These are phyloP conservation scores for Lasiommata megera DNA, from an alignment of 2,888 invertebrate genomes.

Conservation along the genomic window DNA sequence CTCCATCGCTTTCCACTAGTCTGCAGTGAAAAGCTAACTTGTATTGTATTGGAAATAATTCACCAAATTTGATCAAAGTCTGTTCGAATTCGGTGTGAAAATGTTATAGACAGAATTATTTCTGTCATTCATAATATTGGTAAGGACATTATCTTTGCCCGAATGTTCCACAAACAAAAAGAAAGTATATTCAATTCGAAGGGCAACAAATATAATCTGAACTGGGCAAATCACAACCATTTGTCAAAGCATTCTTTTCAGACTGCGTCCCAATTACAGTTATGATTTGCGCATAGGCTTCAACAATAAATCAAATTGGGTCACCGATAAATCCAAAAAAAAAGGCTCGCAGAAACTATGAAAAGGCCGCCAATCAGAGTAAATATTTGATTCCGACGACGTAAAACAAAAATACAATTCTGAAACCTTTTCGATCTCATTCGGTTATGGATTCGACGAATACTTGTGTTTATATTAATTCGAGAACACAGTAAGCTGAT, in stretches of 20 bases:
- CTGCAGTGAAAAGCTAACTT: not conserved
- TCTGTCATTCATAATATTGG: too few species aligned
- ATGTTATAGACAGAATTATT: too few species aligned
- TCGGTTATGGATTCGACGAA: conserved; percentile 1
- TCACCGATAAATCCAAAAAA: conserved; percentile 1
- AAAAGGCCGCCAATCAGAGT: conserved; percentile 31
- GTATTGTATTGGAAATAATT: too few species aligned
- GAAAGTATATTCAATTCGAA: not conserved
- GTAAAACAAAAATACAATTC: conserved; percentile 32
- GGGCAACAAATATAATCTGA: not conserved
- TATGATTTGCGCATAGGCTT: not conserved
- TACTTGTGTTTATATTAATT: not conserved
- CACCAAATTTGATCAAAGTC: too few species aligned
- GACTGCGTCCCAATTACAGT: not conserved
- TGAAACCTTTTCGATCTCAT: conserved; percentile 8
- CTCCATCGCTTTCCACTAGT: not conserved
- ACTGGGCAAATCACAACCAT: not conserved
- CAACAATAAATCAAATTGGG: conserved; percentile 12
- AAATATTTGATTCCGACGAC: conserved; percentile 34
- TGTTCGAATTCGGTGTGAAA: too few species aligned
- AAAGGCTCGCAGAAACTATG: conserved; percentile 14
- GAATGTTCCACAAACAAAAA: not conserved
- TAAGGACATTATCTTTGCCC: too few species aligned
- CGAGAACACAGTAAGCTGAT: not conserved
- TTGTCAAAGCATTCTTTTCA: not conserved